Base-by-base conservation (phyloP, 2,113 vertebrate genomes). In the Gracilinanus agilis region DNA sequence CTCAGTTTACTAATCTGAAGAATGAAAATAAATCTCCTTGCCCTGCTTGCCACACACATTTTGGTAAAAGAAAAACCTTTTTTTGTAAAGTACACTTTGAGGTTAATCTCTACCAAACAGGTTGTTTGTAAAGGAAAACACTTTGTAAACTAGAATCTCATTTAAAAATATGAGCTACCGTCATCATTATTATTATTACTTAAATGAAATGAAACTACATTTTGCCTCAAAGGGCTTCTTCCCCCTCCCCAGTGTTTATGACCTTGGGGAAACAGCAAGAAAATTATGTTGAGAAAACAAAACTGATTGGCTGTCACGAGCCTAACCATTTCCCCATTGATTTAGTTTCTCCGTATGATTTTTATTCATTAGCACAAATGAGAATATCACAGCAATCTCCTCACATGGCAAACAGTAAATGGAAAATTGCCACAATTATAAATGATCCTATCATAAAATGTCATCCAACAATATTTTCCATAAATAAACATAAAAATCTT, bases 401-500 rank as follows among this genome's bases (percentile, higher is more conserved):
- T 96, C 96, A 90, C 0, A 44, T 83, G 3, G n/a, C 91, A 94
- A 93, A 92, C 34, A 91, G 12, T 21, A 34, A 96, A 95, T 96
- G 96, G 58, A 96, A 96, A 96, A 94, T 27, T 13, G 0, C 53
- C 88, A 55, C 88, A 89, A 4, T 83, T 11, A 55, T 75, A 96
- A 98, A 94, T 90, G 1, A 96, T 97, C 10, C 93, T 61, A 91
- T 92, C 94, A 19, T 3, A 90, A 92, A 95, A 40, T 94, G 55
- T 44, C 40, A 97, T 89, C 40, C 92, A 94, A 54, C 44, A 91
- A 90, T 75, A 53, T 88, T 89, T 93, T 95, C 96, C 19, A 1
- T 90, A 95, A 95, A 21, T 5, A 94, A 94, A 94, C 29, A 95
- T 10, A 94, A 91, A 97, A 97, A 9, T 55, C 1, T 0, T 93